Evolutionary conservation across 64 coral and sea anemone genomes (phyloP), one percentile per base, ranked within the genome.

Genomic region (Porites lutea): DNA sequence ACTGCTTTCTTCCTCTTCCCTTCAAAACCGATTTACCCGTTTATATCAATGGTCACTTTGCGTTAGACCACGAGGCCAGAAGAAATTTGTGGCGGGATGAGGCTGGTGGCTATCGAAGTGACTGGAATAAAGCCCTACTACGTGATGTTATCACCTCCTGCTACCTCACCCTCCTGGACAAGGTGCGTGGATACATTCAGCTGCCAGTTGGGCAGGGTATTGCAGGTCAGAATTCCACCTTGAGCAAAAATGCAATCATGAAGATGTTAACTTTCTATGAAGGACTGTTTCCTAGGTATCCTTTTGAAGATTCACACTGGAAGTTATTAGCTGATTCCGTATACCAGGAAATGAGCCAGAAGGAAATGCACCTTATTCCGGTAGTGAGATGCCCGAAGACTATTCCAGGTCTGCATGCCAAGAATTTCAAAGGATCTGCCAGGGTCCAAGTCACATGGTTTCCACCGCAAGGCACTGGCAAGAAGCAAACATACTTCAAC

Each of bases 11-110:
- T 67, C 95, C 95, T 2, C 87, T 96, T 14, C 95, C 95, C 69
- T 67, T 89, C 23, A 74, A 43, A 61, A 96, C 95, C 0, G 78
- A 74, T 19, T 63, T 96, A 48, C 95, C 95, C 11, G 90, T 96
- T n/a, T 90, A 96, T 58, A 86, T 96, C 51, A 96, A 96, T 73
- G 95, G 95, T 19, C 92, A 94, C 48, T 88, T 91, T 54, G 88
- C 95, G 73, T 21, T 91, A 47, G 88, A 78, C 63, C 81, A 91
- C 37, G 92, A 90, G 59, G 70, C 92, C 23, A 76, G 92, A 79
- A 87, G 92, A 74, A 88, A 53, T n/a, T 63, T 95, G 45, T 92
- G 77, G 96, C 66, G 71, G 49, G 89, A 79, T 60, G 79, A 61
- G 19, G 55, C 27, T 52, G 77, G 44, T 9, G 88, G 20, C 13